Evolutionary conservation across 2,113 vertebrate genomes (phyloP).

Genomic region (Ptilonorhynchus violaceus): DNA sequence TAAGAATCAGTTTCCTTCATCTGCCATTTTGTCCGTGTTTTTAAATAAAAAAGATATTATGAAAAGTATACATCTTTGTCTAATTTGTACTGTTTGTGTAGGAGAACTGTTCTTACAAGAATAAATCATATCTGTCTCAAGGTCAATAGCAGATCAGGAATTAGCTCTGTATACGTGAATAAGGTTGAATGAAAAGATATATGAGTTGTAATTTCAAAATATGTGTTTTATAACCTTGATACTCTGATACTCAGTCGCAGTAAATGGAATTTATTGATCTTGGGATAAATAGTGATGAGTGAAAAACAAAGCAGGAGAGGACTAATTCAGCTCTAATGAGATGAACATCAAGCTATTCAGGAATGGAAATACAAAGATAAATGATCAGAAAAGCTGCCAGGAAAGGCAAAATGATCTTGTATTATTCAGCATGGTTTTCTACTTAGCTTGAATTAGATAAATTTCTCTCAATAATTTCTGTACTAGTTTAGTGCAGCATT

Average conservation of each 20-base stretch:
- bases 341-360: neutral
- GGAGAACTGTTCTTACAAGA: neutral
- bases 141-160: neutral
- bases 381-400: neutral
- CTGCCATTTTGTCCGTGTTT: neutral
- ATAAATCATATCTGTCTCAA: neutral
- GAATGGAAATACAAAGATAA: neutral
- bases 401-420: neutral
- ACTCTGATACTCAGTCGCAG: neutral
- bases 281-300: neutral
- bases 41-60: neutral
- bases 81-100: neutral
- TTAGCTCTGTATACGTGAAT: neutral
- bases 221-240: neutral
- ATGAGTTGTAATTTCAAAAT: neutral
- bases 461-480: neutral
- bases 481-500: neutral
- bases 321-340: neutral
- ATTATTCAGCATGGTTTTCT: neutral
- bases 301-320: neutral
- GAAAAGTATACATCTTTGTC: neutral
- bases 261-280: slow-evolving; percentile 17
- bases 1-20: neutral
- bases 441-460: neutral
- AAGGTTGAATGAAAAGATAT: neutral